Conservation (phyloP, 2,888 invertebrate species). For the Apeira syringaria region DNA sequence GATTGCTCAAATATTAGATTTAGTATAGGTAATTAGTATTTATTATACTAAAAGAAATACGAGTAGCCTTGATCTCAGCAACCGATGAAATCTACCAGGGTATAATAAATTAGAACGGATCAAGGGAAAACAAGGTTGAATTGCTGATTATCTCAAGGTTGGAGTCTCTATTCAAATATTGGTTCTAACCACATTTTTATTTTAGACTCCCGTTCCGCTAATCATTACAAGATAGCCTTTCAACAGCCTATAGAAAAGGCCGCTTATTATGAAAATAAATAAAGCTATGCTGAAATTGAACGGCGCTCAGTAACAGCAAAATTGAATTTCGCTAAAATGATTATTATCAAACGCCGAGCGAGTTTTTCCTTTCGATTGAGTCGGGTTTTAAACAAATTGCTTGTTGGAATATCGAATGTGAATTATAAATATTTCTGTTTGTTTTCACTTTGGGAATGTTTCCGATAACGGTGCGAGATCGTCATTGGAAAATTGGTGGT, state of each 20-base stretch:
- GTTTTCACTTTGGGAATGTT: slow-evolving; percentile 37
- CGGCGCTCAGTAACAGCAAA: slow-evolving; percentile 30
- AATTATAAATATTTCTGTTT: slow-evolving; percentile 32
- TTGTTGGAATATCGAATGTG: slow-evolving; percentile 25
- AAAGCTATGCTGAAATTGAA: slow-evolving; percentile 33
- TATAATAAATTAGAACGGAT: no score
- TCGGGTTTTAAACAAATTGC: slow-evolving; percentile 43
- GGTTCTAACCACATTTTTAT: slow-evolving; percentile 11
- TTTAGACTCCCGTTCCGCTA: slow-evolving; percentile 22
- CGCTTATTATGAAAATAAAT: slow-evolving; percentile 31
- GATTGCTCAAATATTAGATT: no score
- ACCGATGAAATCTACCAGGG: no score
- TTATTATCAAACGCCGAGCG: slow-evolving; percentile 39
- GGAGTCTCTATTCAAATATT: no score
- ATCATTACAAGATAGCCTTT: slow-evolving; percentile 26
- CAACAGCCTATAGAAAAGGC: slow-evolving; percentile 24
- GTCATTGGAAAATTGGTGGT: slow-evolving; percentile 43
- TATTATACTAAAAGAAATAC: no score
- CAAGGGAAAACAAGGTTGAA: no score
- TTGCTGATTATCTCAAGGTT: no score
- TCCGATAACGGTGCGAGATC: slow-evolving; percentile 35
- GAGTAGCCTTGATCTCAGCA: no score
- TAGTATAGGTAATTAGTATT: no score
- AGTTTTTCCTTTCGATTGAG: slow-evolving; percentile 40
- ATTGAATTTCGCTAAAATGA: slow-evolving; percentile 42